A percentile compares a stretch with the other conserved stretches of the same genome.
These are phyloP conservation scores for Chymomyza costata DNA, from an alignment of 1,140 invertebrate genomes.

Conservation along the genomic window DNA sequence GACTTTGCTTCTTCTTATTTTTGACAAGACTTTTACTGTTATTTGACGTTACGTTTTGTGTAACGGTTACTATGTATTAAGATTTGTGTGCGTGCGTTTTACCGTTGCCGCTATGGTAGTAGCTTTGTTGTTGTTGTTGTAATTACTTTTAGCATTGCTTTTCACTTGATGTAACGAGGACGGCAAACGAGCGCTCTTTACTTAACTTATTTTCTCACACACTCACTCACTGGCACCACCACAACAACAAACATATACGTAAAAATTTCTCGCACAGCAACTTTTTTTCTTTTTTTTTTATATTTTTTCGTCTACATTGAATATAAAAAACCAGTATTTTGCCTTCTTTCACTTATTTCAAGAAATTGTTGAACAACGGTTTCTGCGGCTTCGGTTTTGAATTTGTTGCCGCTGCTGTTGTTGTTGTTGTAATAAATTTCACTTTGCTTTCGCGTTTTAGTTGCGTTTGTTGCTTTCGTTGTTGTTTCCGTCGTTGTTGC, in stretches of 20 bases:
- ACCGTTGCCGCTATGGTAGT: slow-evolving; percentile 10
- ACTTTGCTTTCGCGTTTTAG: slow-evolving; percentile 59
- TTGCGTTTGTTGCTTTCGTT: slow-evolving; percentile 38
- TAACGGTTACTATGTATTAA: slow-evolving; percentile 15
- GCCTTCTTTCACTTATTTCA: slow-evolving; percentile 69
- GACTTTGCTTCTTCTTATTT: slow-evolving; percentile 12
- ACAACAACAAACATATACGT: too few species aligned
- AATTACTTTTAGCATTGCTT: slow-evolving; percentile 62
- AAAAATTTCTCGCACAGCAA: slow-evolving; percentile 62
- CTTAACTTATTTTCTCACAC: not conserved
- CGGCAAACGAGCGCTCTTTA: too few species aligned
- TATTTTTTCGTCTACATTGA: slow-evolving; percentile 39
- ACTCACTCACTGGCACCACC: slow-evolving; percentile 17
- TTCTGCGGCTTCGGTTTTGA: too few species aligned
- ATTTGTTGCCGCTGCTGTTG: slow-evolving; percentile 32
- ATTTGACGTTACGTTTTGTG: slow-evolving; percentile 27
- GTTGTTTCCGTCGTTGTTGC: slow-evolving; percentile 22
- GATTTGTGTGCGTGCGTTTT: slow-evolving; percentile 15
- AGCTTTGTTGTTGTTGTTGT: slow-evolving; percentile 36
- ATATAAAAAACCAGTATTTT: slow-evolving; percentile 61
- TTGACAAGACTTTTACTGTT: slow-evolving; percentile 40
- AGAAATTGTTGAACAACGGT: slow-evolving; percentile 70
- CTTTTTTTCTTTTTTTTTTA: slow-evolving; percentile 50
- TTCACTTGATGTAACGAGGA: slow-evolving; percentile 44
- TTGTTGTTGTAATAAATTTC: slow-evolving; percentile 58